A percentile compares a stretch with the other conserved stretches of the same genome.
Evolutionary conservation across 2,113 vertebrate genomes (phyloP).

Genomic region (Coptodon rendalli): DNA sequence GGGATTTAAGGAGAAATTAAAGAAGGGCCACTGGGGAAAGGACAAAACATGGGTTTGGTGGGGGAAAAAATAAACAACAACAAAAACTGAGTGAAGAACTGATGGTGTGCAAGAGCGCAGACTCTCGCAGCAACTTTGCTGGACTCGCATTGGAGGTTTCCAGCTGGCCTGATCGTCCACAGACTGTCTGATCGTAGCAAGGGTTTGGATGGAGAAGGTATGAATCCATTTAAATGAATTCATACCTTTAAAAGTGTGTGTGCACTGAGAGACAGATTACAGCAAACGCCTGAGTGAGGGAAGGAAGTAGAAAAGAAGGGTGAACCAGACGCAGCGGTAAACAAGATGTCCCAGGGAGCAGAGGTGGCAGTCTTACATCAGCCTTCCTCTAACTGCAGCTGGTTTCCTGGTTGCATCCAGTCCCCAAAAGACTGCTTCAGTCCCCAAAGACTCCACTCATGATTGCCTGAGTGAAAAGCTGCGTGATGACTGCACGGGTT

Average conservation of each 20-base stretch:
- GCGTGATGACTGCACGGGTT: slow-evolving; percentile 2
- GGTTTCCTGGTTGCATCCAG: slow-evolving; percentile 42
- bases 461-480: slow-evolving; percentile 32
- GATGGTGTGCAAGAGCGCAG: background rate
- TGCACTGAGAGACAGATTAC: background rate
- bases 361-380: slow-evolving; percentile 53
- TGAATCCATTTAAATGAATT: background rate
- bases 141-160: background rate
- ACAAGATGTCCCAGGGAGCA: slow-evolving; percentile 58
- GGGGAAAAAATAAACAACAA: background rate
- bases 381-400: slow-evolving; percentile 1
- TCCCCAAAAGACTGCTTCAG: slow-evolving; percentile 4
- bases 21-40: background rate
- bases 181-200: background rate
- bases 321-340: slow-evolving; percentile 25
- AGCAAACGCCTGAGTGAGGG: background rate
- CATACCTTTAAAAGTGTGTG: background rate
- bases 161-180: background rate
- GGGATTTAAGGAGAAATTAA: background rate
- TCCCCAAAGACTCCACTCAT: slow-evolving; percentile 19
- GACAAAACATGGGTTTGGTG: background rate
- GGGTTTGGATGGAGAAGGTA: background rate
- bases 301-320: slow-evolving; percentile 1
- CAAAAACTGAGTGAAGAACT: background rate
- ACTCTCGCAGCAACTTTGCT: background rate